Base-by-base conservation (phyloP, 2,797 vertebrate species). In the Pampus argenteus region DNA sequence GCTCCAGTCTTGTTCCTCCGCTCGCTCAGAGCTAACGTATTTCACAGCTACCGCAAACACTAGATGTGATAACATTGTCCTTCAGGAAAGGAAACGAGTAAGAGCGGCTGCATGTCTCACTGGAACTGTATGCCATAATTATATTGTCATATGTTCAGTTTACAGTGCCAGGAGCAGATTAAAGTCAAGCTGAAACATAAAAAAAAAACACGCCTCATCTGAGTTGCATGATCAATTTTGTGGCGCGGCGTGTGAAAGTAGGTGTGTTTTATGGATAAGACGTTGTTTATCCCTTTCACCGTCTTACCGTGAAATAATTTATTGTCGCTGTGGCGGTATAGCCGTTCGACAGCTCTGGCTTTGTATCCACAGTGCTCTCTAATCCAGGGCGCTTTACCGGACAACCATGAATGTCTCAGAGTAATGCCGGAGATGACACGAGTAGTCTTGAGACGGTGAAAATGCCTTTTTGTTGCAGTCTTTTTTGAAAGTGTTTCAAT, bases 401-500 rank as follows among this genome's bases (percentile, higher is more conserved):
- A 82, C 87, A 85, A 77, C 85, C 82, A 66, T 88, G 86, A 81
- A 86, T 76, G 83, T 82, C 81, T 82, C 70, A 31, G 85, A 80
- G 68, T 72, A 82, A 89, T 85, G 85, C 57, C 34, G 36, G 75
- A 81, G 74, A 86, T 81, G 87, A 90, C 86, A 78, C 63, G 48
- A 81, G 81, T 64, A 86, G 93, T 93, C 94, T 88, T 88, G 93
- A 94, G 93, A 91, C 93, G 93, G 70, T 89, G 88, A 90, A 44
- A 92, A 91, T 91, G 94, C 93, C 90, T 94, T 92, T 92, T 92
- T 92, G 85, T 93, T 87, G 91, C 85, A 80, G 62, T 66, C 94
- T 94, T 95, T 95, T 94, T 95, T 95, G 94, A 94, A 96, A 94
- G 93, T 95, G 95, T 93, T 94, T 96, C 92, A 97, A 92, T 96